Evolutionary conservation across 2,888 invertebrate species (phyloP).

Genomic region (Lycia hirtaria): DNA sequence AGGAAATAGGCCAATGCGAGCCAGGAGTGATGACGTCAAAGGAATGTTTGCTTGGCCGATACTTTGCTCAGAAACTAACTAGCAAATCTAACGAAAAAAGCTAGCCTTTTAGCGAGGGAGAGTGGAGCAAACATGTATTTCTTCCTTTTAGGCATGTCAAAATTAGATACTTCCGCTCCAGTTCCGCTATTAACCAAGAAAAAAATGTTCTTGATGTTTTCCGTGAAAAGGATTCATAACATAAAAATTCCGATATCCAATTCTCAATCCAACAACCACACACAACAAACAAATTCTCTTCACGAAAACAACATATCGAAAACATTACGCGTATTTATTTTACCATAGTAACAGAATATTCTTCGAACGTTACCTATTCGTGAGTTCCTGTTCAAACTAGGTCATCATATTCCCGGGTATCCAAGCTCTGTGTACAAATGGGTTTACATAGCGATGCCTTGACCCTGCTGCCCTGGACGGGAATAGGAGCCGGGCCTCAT

Average conservation of each 20-base stretch:
- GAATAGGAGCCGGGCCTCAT: slow-evolving; percentile 15
- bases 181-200: no score
- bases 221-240: no score
- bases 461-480: slow-evolving; percentile 26
- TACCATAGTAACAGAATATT: slow-evolving; percentile 1
- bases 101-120: no score
- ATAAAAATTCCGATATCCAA: no score
- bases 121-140: no score
- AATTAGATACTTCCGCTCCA: no score
- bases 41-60: slow-evolving; percentile 4
- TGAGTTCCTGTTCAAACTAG: slow-evolving; percentile 14
- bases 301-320: no score
- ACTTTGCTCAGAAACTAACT: background rate
- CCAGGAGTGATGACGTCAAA: slow-evolving; percentile 14
- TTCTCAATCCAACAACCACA: no score
- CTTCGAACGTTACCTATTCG: background rate
- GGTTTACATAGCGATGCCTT: slow-evolving; percentile 23
- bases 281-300: no score
- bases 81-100: background rate
- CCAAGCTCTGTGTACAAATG: slow-evolving; percentile 1
- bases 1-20: slow-evolving; percentile 14
- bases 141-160: no score
- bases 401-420: slow-evolving; percentile 23
- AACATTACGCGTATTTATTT: background rate
- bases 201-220: no score